Evolutionary conservation across 2,888 invertebrate genomes (phyloP).

Genomic region (Mesopsocus fuscifrons): DNA sequence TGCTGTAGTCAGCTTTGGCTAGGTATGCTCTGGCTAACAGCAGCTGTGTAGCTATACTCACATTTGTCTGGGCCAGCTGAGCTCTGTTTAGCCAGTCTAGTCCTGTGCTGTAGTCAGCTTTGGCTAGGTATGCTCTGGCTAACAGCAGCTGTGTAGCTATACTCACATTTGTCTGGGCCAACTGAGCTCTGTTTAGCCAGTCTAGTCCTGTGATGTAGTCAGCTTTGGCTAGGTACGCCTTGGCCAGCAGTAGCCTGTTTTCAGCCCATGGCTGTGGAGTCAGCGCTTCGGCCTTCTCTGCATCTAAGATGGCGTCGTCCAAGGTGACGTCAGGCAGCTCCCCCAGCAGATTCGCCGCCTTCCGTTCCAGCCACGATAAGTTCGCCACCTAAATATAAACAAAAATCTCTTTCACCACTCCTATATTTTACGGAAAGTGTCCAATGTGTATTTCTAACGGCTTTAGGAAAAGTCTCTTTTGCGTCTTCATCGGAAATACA

Average conservation of each 20-base stretch:
- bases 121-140: slow-evolving; percentile 34
- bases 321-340: slow-evolving; percentile 39
- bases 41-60: too few species aligned
- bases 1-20: too few species aligned
- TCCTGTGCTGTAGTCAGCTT: slow-evolving; percentile 29
- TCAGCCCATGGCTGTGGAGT: slow-evolving; percentile 33
- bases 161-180: slow-evolving; percentile 39
- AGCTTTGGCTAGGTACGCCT: slow-evolving; percentile 31
- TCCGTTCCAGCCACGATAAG: slow-evolving; percentile 43
- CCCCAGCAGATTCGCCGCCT: slow-evolving; percentile 41
- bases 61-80: too few species aligned
- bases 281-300: slow-evolving; percentile 33
- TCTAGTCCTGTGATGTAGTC: slow-evolving; percentile 29
- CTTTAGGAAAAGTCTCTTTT: too few species aligned
- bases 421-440: too few species aligned
- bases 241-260: slow-evolving; percentile 35
- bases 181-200: slow-evolving; percentile 29
- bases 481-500: too few species aligned
- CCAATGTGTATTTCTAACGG: too few species aligned
- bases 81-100: slow-evolving; percentile 28
- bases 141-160: slow-evolving; percentile 35
- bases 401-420: too few species aligned
- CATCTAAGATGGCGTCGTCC: slow-evolving; percentile 37
- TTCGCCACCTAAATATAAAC: slow-evolving; percentile 33
- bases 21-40: too few species aligned